These are phyloP conservation scores for Fratercula arctica DNA, from an alignment of 2,797 vertebrate genomes.

Conservation along the genomic window DNA sequence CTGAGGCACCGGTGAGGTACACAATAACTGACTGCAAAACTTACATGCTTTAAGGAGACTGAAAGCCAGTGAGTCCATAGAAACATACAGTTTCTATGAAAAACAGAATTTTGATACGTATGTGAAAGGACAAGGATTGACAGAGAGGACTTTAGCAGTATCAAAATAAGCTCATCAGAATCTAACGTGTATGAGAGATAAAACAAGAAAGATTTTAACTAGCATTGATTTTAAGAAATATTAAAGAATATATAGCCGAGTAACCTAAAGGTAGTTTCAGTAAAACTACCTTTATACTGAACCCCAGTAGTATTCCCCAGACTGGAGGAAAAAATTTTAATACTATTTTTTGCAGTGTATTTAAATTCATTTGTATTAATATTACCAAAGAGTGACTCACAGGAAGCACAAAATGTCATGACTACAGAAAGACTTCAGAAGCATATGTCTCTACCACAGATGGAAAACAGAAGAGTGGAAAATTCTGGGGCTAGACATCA, in stretches of 20 bases:
- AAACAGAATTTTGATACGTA: neutral
- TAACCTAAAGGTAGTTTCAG: neutral
- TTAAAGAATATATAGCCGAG: neutral
- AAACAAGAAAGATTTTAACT: neutral
- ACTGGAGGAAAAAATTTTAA: neutral
- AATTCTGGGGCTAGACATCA: neutral
- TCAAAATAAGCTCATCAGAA: neutral
- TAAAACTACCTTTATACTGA: neutral
- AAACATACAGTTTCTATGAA: neutral
- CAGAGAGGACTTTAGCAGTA: neutral
- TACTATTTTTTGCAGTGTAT: neutral
- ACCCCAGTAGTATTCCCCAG: neutral
- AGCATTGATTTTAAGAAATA: neutral
- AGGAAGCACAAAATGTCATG: neutral
- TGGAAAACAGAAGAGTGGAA: neutral
- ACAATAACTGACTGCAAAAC: neutral
- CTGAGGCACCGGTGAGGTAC: neutral
- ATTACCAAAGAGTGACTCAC: neutral
- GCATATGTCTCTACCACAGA: neutral
- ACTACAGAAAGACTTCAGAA: neutral
- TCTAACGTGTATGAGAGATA: neutral
- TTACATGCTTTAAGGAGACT: neutral
- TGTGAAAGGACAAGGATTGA: neutral
- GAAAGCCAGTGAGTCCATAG: neutral
- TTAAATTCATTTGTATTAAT: neutral